Base-by-base conservation (phyloP, 2,113 vertebrate genomes). In the Cyprinodon brontotheroides region DNA sequence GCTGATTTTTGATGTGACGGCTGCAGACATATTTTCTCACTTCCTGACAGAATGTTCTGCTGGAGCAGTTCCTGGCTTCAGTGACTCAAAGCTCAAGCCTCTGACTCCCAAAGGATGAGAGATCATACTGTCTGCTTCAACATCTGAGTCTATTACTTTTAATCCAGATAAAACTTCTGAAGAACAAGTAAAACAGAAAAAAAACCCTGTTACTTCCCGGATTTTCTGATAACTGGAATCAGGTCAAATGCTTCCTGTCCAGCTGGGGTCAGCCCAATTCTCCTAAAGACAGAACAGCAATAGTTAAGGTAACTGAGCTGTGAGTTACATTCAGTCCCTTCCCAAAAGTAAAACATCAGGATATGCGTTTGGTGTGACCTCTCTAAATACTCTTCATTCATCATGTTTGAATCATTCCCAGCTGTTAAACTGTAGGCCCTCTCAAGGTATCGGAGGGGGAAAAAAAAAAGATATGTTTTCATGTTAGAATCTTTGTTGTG, bases 11-110 rank as follows among this genome's bases (percentile, higher is more conserved):
- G 14, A 53, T 61, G 9, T 20, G 9, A 17, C 43, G n/a, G 17
- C 37, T n/a, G 38, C 47, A 40, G 45, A n/a, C n/a, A 53, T 36
- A 47, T 15, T 5, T 69, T 41, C 29, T 41, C 4, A 53, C 0
- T 15, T 61, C 10, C 61, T 41, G 20, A 4, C 3, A 0, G 17
- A 3, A 5, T 20, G 12, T 39, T 66, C n/a, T 48, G 11, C 62
- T 78, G 73, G 45, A 50, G 68, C 40, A 45, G 0, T 74, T 45
- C 36, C 22, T 12, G 65, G 15, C 20, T 43, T 47, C n/a, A 62
- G 60, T 86, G 84, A 90, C 53, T 87, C 83, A 83, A 17, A n/a
- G 40, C 20, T 41, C 2, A 17, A 12, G 17, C 2, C 36, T 68
- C 12, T 39, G 61, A 69, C 48, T 57, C 43, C 4, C 9, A 15